Conservation (phyloP, 2,797 vertebrate species). For the Gymnothorax javanicus region DNA sequence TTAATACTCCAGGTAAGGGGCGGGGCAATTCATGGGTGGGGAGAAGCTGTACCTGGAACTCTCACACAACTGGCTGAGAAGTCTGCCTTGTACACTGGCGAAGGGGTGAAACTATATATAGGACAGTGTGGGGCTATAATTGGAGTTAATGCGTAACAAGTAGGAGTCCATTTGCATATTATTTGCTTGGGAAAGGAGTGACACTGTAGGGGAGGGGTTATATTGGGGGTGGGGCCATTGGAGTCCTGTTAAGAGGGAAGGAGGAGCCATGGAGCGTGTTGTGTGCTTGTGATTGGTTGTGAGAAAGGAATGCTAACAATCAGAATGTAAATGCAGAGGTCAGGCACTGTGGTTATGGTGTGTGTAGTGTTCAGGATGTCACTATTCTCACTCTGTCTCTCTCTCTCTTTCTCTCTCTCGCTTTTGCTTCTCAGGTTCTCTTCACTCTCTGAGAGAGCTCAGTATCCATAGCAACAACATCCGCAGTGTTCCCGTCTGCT, state of each 20-base stretch:
- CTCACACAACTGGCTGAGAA: no score
- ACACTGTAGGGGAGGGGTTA: not conserved
- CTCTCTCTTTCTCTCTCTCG: slow-evolving; percentile 32
- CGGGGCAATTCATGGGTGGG: no score
- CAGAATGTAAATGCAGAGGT: not conserved
- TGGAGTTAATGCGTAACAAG: no score
- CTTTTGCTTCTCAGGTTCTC: slow-evolving; percentile 58
- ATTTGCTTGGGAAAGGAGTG: not conserved
- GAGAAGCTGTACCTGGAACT: no score
- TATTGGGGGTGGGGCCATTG: not conserved
- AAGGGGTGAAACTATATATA: no score
- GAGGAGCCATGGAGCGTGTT: not conserved
- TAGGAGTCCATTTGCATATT: no score
- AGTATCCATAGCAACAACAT: slow-evolving; percentile 72
- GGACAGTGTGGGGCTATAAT: no score
- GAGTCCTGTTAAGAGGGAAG: no score
- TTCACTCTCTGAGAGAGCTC: slow-evolving; percentile 68
- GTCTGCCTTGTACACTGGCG: no score
- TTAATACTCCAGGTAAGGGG: no score
- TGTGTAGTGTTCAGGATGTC: not conserved
- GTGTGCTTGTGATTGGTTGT: not conserved
- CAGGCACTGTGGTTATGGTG: not conserved
- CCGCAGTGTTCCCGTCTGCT: slow-evolving; percentile 62
- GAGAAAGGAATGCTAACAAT: not conserved
- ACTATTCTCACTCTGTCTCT: not conserved